Percentiles rank a stretch among this genome's conserved stretches.
These are phyloP conservation scores for Perodicticus potto DNA, from an alignment of 2,797 vertebrate species.

Conservation along the genomic window DNA sequence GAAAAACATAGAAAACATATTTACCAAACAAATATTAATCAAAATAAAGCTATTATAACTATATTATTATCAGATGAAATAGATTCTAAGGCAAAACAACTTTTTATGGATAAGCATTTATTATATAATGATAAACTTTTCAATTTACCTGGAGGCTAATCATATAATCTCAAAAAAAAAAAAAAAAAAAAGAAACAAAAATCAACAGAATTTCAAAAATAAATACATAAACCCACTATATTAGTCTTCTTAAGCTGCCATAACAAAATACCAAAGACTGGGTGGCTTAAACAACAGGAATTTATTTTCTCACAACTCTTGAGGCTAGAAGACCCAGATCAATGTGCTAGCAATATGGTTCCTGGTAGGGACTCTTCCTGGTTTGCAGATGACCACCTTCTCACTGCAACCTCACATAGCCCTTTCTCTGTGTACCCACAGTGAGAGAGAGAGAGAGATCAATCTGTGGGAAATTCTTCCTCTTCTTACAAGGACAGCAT, in stretches of 20 bases:
- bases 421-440: neutral
- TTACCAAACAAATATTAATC: neutral
- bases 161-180: neutral
- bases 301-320: neutral
- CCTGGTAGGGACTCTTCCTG: neutral
- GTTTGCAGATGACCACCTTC: neutral
- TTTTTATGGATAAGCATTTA: neutral
- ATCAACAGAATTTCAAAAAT: neutral
- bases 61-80: neutral
- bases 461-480: neutral
- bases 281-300: neutral
- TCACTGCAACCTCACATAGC: neutral
- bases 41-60: neutral
- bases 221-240: neutral
- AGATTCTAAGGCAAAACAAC: neutral
- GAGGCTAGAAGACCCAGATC: neutral
- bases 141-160: neutral
- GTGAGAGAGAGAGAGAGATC: neutral
- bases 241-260: neutral
- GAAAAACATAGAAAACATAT: neutral
- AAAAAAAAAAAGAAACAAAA: neutral
- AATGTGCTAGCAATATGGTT: neutral
- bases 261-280: neutral
- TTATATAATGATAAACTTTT: neutral
- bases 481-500: neutral